Evolutionary conservation across 2,888 invertebrate species (phyloP), one percentile per base, ranked within the genome.

Genomic region (Platycnemis pennipes): DNA sequence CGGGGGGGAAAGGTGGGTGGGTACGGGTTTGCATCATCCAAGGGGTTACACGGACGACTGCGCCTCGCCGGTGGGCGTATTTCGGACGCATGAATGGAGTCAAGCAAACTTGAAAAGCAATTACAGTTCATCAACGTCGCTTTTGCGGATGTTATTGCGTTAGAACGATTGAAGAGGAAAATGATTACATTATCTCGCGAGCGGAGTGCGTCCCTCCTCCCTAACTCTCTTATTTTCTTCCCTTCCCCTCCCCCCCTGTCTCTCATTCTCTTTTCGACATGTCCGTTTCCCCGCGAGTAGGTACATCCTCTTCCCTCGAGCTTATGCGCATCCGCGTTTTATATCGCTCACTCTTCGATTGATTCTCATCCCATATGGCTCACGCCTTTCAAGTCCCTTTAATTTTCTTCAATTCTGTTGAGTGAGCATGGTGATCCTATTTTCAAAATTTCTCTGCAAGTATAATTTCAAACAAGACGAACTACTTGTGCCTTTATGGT

Each of bases 51-150:
- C 91, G 91, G 91, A 37, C 63, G 63, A 44, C 44, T 91, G 91
- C 26, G 37, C 91, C n/a, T 7, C 2, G 49, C 89, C 89, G 89
- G 89, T 91, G 91, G 63, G 91, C 44, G 45, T 87, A 87, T 44
- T 77, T 87, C 87, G 91, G 63, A 91, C 56, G 91, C 91, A 91
- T 91, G 91, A 44, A 91, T 91, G 91, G 91, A 91, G 91, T 91
- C 91, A 91, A 91, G 91, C 91, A 91, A 91, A 91, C 91, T 91
- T 91, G 91, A 91, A 91, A 91, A 91, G 91, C 91, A 91, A 91
- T 91, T 91, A 91, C 91, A 91, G 91, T 91, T 91, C 91, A 91
- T 91, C 91, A 91, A 26, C 91, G 91, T 91, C 63, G 91, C 69
- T 91, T 89, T 89, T 89, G 89, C 89, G 53, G 91, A 91, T 91